phyloP scores from a whole-genome alignment of 2,797 vertebrate species.

The Enteromius mattozi region DNA sequence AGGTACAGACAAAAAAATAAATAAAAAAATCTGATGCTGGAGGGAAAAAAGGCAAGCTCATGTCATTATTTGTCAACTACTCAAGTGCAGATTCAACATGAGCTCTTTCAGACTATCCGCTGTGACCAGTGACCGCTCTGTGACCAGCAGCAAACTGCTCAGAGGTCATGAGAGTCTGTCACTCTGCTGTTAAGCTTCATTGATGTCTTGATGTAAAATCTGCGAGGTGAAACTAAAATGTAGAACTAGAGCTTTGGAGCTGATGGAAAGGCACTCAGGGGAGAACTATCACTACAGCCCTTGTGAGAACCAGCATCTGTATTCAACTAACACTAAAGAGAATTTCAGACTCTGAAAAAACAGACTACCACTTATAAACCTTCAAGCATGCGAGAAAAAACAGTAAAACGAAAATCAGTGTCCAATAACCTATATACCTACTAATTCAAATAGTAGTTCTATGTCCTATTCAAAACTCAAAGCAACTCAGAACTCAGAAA shows the following conservation, averaged over 20 bases:
- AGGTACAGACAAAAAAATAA: not conserved
- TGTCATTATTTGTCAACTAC: conserved; percentile 5
- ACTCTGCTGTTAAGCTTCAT: conserved; percentile 32
- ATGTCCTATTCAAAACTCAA: not conserved
- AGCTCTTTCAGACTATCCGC: not conserved
- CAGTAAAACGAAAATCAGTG: not conserved
- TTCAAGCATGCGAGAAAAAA: not conserved
- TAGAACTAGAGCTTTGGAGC: conserved; percentile 12
- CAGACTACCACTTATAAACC: not conserved
- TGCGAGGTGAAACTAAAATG: conserved; percentile 39
- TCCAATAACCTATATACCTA: not conserved
- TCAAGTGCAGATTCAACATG: not conserved
- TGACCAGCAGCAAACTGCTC: conserved; percentile 31
- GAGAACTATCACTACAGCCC: conserved; percentile 5
- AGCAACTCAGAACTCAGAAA: not conserved
- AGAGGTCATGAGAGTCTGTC: conserved; percentile 36
- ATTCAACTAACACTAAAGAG: conserved; percentile 12
- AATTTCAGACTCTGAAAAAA: conserved; percentile 18
- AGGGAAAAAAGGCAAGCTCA: not conserved
- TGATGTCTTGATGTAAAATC: conserved; percentile 35
- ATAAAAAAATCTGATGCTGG: not conserved
- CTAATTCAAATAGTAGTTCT: not conserved
- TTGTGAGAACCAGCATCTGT: conserved; percentile 7
- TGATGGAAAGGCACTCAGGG: conserved; percentile 17
- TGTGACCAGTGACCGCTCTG: conserved; percentile 29